Percentiles rank a stretch among this genome's conserved stretches.
phyloP scores from a whole-genome alignment of 2,113 vertebrate genomes.

The Lepus americanus region DNA sequence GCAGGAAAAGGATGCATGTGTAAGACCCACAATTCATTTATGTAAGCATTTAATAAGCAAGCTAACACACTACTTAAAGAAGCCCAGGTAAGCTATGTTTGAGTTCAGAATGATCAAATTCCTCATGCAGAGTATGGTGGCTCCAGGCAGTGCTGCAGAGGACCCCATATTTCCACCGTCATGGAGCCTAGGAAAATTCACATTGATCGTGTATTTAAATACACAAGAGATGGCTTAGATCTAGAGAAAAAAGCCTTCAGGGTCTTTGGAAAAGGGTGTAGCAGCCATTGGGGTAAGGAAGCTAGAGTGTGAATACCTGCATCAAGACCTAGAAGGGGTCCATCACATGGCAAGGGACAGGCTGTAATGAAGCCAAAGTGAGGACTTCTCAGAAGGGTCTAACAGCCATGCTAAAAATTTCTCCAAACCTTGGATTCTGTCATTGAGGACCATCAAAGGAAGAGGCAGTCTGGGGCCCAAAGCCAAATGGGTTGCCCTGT shows the following conservation, averaged over 20 bases:
- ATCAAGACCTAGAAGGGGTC: background rate
- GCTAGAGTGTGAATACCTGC: background rate
- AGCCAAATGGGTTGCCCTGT: background rate
- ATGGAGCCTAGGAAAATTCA: fast-evolving
- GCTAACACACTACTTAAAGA: background rate
- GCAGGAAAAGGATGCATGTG: background rate
- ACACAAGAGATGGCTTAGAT: fast-evolving
- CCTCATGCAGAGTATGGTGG: background rate
- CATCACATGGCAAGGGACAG: too few species aligned
- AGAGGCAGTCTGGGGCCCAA: background rate
- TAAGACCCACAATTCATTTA: background rate
- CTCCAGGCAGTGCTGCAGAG: background rate
- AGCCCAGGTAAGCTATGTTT: background rate
- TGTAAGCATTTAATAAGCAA: background rate
- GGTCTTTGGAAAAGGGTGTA: background rate
- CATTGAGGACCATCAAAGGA: background rate
- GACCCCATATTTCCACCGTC: too few species aligned
- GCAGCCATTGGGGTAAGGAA: background rate
- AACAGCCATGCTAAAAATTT: background rate
- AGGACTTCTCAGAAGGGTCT: background rate
- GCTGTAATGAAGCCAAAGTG: background rate
- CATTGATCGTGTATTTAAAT: fast-evolving
- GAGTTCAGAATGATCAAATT: background rate
- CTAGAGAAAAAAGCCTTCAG: background rate
- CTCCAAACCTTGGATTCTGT: background rate